These are phyloP conservation scores for Adelphocoris suturalis DNA, from an alignment of 2,888 invertebrate species.

Conservation along the genomic window DNA sequence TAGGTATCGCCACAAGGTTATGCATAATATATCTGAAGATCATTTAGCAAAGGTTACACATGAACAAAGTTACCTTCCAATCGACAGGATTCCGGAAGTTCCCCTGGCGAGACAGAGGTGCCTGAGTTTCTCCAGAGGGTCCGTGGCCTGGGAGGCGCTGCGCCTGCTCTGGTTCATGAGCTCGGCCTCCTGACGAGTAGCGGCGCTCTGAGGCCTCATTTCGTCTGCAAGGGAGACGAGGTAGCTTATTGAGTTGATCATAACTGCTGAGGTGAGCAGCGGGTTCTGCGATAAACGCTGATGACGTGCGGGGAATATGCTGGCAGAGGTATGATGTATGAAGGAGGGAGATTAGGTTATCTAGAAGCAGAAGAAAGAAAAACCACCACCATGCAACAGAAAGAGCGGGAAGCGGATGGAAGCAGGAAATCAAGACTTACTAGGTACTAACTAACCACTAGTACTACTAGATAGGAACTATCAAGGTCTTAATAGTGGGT, in stretches of 20 bases:
- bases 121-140: slow-evolving; percentile 70
- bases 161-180: slow-evolving; percentile 69
- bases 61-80: slow-evolving; percentile 57
- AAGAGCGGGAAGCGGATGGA: background rate
- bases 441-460: no score
- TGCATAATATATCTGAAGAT: no score
- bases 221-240: slow-evolving; percentile 70
- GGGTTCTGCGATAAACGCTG: background rate
- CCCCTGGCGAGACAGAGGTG: slow-evolving; percentile 69
- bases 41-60: no score
- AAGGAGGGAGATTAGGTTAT: background rate
- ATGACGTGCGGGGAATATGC: background rate
- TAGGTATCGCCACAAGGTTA: no score
- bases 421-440: background rate
- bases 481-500: no score
- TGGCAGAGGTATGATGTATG: background rate
- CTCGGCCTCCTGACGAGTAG: slow-evolving; percentile 65
- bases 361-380: slow-evolving; percentile 41
- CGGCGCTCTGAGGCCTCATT: slow-evolving; percentile 57
- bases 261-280: background rate
- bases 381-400: slow-evolving; percentile 45
- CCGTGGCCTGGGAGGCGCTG: slow-evolving; percentile 49
- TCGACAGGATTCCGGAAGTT: slow-evolving; percentile 54
- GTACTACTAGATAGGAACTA: no score
- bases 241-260: slow-evolving; percentile 71